Conservation (phyloP, 2,888 invertebrate genomes). For the Parnassius glacialis region DNA sequence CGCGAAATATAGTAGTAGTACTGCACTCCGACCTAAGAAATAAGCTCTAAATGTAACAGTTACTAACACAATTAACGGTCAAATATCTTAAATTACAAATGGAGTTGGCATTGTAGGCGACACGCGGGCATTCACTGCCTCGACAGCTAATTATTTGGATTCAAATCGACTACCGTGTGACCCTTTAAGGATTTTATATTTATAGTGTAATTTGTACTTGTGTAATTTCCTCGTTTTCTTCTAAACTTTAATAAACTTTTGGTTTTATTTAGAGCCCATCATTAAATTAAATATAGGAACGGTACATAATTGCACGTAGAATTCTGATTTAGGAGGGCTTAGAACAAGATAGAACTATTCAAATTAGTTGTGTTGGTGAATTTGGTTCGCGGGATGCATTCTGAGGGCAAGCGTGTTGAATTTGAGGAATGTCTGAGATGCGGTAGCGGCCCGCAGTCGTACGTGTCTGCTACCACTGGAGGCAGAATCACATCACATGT, state of each 20-base stretch:
- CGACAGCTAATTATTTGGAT: constrained; percentile 68
- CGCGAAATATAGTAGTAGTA: constrained; percentile 51
- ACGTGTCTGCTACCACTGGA: constrained; percentile 42
- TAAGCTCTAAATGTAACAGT: constrained; percentile 73
- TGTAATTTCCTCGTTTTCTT: constrained; percentile 45
- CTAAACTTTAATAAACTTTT: constrained; percentile 33
- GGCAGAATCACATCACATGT: constrained; percentile 13
- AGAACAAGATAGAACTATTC: constrained; percentile 58
- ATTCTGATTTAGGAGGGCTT: constrained; percentile 1
- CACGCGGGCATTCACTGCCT: constrained; percentile 65
- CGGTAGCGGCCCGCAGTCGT: constrained; percentile 49
- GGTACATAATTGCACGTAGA: not conserved
- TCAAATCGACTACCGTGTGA: constrained; percentile 57
- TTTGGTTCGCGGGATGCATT: constrained; percentile 67
- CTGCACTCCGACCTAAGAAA: constrained; percentile 60
- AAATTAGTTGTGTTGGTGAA: constrained; percentile 65
- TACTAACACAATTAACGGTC: constrained; percentile 72
- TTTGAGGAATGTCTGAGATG: constrained; percentile 66
- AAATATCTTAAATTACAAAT: constrained; percentile 75
- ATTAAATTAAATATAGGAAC: no score
- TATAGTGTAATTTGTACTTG: constrained; percentile 51
- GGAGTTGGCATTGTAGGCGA: constrained; percentile 67
- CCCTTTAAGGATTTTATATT: constrained; percentile 57
- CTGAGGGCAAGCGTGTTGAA: constrained; percentile 70
- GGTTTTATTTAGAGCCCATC: no score